Base-by-base conservation (phyloP, 2,113 vertebrate species). In the Chaenogobius annularis region DNA sequence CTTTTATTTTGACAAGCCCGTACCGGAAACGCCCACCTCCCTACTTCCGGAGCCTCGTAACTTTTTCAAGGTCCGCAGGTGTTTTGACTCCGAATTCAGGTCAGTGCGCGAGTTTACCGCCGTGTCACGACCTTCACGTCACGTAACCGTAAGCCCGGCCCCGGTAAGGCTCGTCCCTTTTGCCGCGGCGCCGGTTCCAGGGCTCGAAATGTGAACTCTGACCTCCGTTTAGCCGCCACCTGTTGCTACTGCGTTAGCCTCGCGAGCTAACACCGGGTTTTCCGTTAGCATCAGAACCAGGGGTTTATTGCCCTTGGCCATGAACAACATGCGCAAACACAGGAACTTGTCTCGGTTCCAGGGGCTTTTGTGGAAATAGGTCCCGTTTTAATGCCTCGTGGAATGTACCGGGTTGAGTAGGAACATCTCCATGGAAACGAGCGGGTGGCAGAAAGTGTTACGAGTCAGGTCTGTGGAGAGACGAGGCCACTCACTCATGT, bases 221-320 rank as follows among this genome's bases (percentile, higher is more conserved):
- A n/a, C 35, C 61, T 40, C 7, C n/a, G 61, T 63, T 63, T 63
- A n/a, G 61, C 61, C 23, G 61, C 61, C 23, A 63, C 61, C 61
- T 63, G 61, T 63, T 63, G 61, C 61, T 63, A 63, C 37, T 43
- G 35, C n/a, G 35, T 43, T 63, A 63, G 61, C 61, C 35, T 40
- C 35, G 10, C 0, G 61, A 63, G 61, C 22, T 63, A 63, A 43
- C 19, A 62, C 59, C 3, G 23, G 10, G 9, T 15, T 35, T 59
- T 59, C 56, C 15, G 3, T 59, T 31, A 31, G n/a, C n/a, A n/a
- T n/a, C n/a, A n/a, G n/a, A n/a, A n/a, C n/a, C n/a, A n/a, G n/a
- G n/a, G n/a, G n/a, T n/a, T n/a, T n/a, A n/a, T n/a, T n/a, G n/a
- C n/a, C n/a, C n/a, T n/a, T n/a, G n/a, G n/a, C n/a, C n/a, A n/a